Evolutionary conservation across 1,140 invertebrate species (phyloP).

Genomic region (Homarus americanus): DNA sequence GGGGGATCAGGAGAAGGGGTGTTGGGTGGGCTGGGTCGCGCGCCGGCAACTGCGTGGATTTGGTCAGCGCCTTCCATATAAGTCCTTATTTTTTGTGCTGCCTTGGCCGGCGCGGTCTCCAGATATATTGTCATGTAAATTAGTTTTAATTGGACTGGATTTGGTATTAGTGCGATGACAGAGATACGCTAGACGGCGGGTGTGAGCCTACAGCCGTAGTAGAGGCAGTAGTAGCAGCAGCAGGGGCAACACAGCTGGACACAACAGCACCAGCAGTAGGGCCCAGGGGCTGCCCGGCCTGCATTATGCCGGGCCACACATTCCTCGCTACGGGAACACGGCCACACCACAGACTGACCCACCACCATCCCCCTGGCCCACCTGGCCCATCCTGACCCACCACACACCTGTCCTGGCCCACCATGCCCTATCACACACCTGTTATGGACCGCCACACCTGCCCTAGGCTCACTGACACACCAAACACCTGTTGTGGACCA

Average conservation of each 20-base stretch:
- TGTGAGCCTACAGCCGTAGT: background rate
- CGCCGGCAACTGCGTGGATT: conserved; percentile 9
- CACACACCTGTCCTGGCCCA: background rate
- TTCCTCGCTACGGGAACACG: conserved; percentile 34
- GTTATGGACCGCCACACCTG: no score
- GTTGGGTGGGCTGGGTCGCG: background rate
- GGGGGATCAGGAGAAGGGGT: background rate
- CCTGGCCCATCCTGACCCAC: background rate
- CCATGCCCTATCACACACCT: no score
- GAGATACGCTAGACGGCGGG: conserved; percentile 48
- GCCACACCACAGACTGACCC: background rate
- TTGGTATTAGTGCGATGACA: conserved; percentile 68
- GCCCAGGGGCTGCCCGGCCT: background rate
- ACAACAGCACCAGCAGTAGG: background rate
- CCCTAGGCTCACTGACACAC: background rate
- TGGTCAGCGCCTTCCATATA: conserved; percentile 59
- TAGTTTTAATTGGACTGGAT: conserved; percentile 71
- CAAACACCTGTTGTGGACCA: no score
- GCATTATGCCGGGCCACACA: conserved; percentile 53
- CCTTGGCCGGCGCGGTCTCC: conserved; percentile 55
- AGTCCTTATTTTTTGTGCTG: conserved; percentile 52
- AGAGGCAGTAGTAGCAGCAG: conserved; percentile 7
- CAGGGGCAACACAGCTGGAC: background rate
- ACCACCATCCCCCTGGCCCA: background rate
- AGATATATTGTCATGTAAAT: conserved; percentile 73